Evolutionary conservation across 1,140 invertebrate species (phyloP).

Genomic region (Ceratoteleas bidentatus): DNA sequence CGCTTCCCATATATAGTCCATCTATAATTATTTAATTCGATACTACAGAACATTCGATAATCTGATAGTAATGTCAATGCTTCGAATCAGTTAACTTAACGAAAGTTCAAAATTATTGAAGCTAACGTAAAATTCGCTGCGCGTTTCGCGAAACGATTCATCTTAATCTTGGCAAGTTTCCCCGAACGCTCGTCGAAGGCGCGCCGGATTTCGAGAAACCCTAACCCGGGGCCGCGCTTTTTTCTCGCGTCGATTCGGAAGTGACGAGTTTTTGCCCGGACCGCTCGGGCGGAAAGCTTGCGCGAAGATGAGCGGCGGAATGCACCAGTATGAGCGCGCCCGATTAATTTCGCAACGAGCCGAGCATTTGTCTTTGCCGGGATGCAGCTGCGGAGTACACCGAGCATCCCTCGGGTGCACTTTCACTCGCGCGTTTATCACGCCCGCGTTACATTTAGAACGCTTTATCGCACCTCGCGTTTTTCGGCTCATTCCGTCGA

Average conservation of each 20-base stretch:
- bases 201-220: constrained; percentile 2
- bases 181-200: constrained; percentile 6
- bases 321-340: constrained; percentile 51
- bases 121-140: no score
- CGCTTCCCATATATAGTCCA: no score
- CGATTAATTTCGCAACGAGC: constrained; percentile 66
- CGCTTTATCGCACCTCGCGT: constrained; percentile 63
- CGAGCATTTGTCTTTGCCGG: constrained; percentile 66
- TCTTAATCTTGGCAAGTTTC: constrained; percentile 50
- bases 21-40: no score
- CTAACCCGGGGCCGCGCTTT: constrained; percentile 18
- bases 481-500: no score
- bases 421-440: constrained; percentile 65
- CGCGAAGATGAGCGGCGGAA: constrained; percentile 39
- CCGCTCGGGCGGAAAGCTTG: constrained; percentile 39
- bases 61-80: no score
- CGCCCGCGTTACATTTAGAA: constrained; percentile 64
- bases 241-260: constrained; percentile 39
- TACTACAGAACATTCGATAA: no score
- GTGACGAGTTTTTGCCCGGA: constrained; percentile 47
- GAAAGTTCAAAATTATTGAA: no score
- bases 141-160: constrained; percentile 8
- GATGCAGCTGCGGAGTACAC: constrained; percentile 56
- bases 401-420: constrained; percentile 61
- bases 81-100: no score